phyloP scores from a whole-genome alignment of 2,888 invertebrate genomes.

The Dermolepida albohirtum region DNA sequence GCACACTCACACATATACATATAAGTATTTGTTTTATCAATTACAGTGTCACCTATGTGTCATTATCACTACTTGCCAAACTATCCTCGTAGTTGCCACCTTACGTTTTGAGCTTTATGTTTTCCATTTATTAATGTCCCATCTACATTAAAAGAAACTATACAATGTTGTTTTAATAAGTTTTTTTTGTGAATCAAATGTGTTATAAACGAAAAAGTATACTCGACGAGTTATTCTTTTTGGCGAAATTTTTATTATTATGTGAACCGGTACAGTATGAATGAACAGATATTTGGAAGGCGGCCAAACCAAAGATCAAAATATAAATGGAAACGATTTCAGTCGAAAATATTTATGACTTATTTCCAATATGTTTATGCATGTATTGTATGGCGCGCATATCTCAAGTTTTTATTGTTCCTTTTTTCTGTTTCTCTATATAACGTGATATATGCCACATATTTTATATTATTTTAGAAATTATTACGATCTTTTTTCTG shows the following conservation, averaged over 20 bases:
- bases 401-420: slow-evolving; percentile 15
- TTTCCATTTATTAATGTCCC: too few species aligned
- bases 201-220: too few species aligned
- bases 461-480: too few species aligned
- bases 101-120: too few species aligned
- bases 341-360: slow-evolving; percentile 17
- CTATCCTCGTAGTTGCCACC: too few species aligned
- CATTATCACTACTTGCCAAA: too few species aligned
- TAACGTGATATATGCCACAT: background rate
- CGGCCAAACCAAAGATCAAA: slow-evolving; percentile 20
- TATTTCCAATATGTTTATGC: slow-evolving; percentile 18
- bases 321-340: slow-evolving; percentile 6
- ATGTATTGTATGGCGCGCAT: slow-evolving; percentile 8
- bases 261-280: slow-evolving; percentile 5
- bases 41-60: too few species aligned
- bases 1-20: too few species aligned
- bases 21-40: too few species aligned
- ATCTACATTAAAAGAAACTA: too few species aligned
- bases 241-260: slow-evolving; percentile 17
- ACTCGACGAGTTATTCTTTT: slow-evolving; percentile 2
- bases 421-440: background rate
- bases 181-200: slow-evolving; percentile 4
- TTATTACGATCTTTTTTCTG: too few species aligned
- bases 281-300: slow-evolving; percentile 30
- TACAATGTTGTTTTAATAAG: too few species aligned